Evolutionary conservation across 2,797 vertebrate genomes (phyloP), one percentile per base, ranked within the genome.

Genomic region (Dermochelys coriacea): DNA sequence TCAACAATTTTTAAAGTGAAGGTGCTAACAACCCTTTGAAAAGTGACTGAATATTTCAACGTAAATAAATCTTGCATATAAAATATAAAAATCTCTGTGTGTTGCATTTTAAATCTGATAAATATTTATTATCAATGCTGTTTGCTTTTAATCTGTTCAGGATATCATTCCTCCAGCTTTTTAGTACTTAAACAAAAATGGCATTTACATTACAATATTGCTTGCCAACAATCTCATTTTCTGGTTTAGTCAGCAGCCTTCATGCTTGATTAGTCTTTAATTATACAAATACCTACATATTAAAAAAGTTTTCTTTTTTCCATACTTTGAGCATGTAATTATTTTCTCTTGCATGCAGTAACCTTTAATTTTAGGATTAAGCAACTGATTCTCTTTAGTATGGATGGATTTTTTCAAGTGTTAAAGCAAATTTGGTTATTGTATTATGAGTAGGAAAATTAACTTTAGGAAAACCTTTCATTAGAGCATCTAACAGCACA

Each of bases 211-310:
- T 98, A 98, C 98, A 98, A 98, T 99, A 99, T 99, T 99, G 99
- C 99, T 99, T 99, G 99, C 99, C 99, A 99, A 99, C 99, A 99
- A 98, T 99, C 99, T 99, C 99, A 99, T 99, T 99, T 99, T 99
- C 99, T 99, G 99, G 99, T 99, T 99, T 99, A 99, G 99, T 99
- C 99, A 99, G 99, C 99, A 99, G 99, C 98, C 98, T 99, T 99
- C 99, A 99, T 98, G 99, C 99, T 99, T 99, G 99, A 99, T 98
- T 98, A 98, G 98, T 98, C 98, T 98, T 98, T 98, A 98, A 98
- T 98, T 98, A 98, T 97, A 98, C 98, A 98, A 98, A 98, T 98
- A 98, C 98, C 98, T 98, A 98, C 98, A 98, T 98, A 98, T 98
- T 98, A 96, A 98, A 98, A 98, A 98, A 98, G 97, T 98, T 98